Conservation (phyloP, 2,113 vertebrate species). For the Ctenodactylus gundi region DNA sequence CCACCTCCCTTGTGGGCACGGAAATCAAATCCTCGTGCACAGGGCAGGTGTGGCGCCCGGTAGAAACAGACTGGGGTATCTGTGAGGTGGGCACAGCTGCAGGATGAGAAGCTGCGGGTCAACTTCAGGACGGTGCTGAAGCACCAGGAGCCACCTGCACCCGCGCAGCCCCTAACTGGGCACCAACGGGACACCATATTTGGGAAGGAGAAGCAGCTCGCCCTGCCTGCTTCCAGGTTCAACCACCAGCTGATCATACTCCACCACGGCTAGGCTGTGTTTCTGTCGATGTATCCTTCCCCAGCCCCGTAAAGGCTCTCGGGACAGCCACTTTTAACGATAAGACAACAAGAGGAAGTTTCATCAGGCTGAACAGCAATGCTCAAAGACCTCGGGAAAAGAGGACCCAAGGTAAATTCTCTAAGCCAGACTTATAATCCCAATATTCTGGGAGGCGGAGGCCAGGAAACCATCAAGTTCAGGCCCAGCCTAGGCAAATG, state of each 20-base stretch:
- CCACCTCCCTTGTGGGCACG: not conserved
- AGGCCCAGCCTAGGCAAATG: not conserved
- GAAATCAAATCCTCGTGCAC: not conserved
- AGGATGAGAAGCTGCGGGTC: not conserved
- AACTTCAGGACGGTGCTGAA: accelerated
- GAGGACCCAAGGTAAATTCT: not conserved
- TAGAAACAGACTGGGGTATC: not conserved
- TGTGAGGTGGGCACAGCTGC: not conserved
- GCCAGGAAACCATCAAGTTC: not conserved
- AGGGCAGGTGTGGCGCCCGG: not conserved
- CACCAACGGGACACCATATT: not conserved
- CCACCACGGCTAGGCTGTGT: not conserved
- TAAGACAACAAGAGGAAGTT: not conserved
- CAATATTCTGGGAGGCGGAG: not conserved
- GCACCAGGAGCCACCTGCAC: not conserved
- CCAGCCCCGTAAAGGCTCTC: not conserved
- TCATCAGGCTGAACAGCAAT: not conserved
- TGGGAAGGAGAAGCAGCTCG: not conserved
- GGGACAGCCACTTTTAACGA: not conserved
- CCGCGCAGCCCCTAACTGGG: accelerated
- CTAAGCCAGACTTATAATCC: too few species aligned
- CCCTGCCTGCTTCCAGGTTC: not conserved
- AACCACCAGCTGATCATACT: not conserved
- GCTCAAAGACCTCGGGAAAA: not conserved
- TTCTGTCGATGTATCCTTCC: not conserved